Evolutionary conservation across 2,113 vertebrate species (phyloP).

Genomic region (Dolichallabes microphthalmus): DNA sequence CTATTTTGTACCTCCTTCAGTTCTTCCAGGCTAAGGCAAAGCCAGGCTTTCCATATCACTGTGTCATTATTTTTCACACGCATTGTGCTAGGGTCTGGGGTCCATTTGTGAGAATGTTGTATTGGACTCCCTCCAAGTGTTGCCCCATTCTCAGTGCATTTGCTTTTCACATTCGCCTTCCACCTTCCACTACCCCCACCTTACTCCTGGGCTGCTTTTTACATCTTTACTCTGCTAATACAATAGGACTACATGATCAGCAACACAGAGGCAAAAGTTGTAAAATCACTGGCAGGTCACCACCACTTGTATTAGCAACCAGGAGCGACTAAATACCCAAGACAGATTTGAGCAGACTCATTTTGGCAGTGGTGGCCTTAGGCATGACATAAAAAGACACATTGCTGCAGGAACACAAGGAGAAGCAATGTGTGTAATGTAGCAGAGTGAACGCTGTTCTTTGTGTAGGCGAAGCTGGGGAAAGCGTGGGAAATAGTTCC

Average conservation of each 20-base stretch:
- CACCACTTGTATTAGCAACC: constrained; percentile 52
- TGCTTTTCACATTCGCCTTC: constrained; percentile 48
- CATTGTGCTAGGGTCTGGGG: constrained; percentile 45
- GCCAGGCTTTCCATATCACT: constrained; percentile 32
- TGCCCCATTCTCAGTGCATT: constrained; percentile 58
- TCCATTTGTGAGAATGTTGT: constrained; percentile 47
- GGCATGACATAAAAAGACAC: constrained; percentile 51
- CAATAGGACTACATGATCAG: constrained; percentile 49
- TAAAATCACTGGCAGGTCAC: constrained; percentile 62
- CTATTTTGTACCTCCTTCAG: constrained; percentile 26
- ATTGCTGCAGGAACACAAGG: constrained; percentile 45
- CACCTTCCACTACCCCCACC: constrained; percentile 41
- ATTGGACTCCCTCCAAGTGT: constrained; percentile 54
- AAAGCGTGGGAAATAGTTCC: constrained; percentile 64
- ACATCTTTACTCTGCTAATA: constrained; percentile 61
- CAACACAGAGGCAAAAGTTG: constrained; percentile 50
- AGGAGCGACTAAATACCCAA: constrained; percentile 58
- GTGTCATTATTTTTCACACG: constrained; percentile 53
- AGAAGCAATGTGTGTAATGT: constrained; percentile 1
- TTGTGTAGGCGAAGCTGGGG: constrained; percentile 36
- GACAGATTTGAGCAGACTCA: constrained; percentile 50
- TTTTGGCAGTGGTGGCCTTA: constrained; percentile 48
- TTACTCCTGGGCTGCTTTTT: constrained; percentile 58
- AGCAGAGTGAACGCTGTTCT: constrained; percentile 27
- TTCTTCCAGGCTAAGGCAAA: constrained; percentile 9